Evolutionary conservation across 2,113 vertebrate species (phyloP), one percentile per base, ranked within the genome.

Genomic region (Solenodon paradoxus): DNA sequence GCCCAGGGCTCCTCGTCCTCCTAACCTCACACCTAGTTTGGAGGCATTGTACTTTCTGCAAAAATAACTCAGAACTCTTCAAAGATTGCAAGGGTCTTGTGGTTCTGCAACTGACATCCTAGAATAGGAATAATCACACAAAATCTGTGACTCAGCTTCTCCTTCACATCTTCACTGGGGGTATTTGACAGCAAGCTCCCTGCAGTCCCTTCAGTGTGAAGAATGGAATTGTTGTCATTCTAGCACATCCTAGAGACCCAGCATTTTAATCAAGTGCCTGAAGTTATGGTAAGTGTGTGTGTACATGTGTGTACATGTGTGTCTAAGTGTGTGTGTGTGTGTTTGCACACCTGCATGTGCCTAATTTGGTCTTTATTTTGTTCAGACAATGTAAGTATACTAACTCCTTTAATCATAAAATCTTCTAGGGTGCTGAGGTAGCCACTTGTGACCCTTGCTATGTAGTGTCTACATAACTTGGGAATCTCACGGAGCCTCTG

Each of bases 401-500:
- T 79, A 95, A 95, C 82, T 93, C 92, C 93, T 97, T 78, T 95
- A 91, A 32, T 42, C 61, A 92, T 89, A 91, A 96, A 74, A 78
- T 77, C 38, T 78, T 82, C n/a, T 57, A 85, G n/a, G 88, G 55
- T 83, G 90, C 61, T 51, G 55, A 94, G 75, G 90, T 78, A 91
- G 72, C 78, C 69, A 69, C 92, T 95, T 88, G 66, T n/a, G n/a
- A n/a, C n/a, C n/a, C n/a, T n/a, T n/a, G n/a, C 72, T 96, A 91
- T 88, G 78, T 78, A 72, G 72, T 78, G 35, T 78, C 89, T 94
- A 95, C 95, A 86, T 51, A 81, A 47, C 42, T 71, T 86, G 72
- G 89, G 93, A 95, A 92, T 79, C 22, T 93, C 84, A 92, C 32
- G 59, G 35, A 32, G 22, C 47, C 57, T 93, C 79, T 95, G 69